Evolutionary conservation across 2,113 vertebrate species (phyloP).

Genomic region (Centropus unirufus): DNA sequence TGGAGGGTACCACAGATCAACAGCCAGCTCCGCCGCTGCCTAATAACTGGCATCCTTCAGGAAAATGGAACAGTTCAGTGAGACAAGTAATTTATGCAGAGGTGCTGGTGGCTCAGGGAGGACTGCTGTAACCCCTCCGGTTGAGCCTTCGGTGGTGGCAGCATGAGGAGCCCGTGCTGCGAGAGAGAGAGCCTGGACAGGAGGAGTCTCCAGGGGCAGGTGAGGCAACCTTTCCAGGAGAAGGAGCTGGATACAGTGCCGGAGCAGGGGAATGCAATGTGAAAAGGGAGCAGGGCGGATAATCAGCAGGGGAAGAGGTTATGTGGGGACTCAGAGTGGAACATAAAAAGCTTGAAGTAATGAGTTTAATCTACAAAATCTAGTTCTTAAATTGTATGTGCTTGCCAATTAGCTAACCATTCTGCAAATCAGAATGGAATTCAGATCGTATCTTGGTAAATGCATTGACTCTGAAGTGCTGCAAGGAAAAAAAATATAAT

Average conservation of each 20-base stretch:
- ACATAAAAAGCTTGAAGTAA: conserved; percentile 53
- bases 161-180: conserved; percentile 8
- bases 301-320: conserved; percentile 35
- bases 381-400: conserved; percentile 58
- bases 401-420: conserved; percentile 65
- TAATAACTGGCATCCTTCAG: background rate
- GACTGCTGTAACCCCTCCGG: background rate
- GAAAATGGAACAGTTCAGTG: background rate
- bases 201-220: background rate
- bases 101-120: background rate
- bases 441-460: conserved; percentile 55
- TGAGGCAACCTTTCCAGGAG: background rate
- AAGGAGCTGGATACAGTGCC: background rate
- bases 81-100: background rate
- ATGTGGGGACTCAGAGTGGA: background rate
- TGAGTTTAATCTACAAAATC: conserved; percentile 56
- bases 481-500: conserved; percentile 6
- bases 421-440: conserved; percentile 63
- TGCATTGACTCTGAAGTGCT: conserved; percentile 58
- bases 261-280: background rate
- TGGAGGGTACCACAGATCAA: conserved; percentile 20
- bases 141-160: background rate
- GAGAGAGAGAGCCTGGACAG: background rate
- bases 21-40: background rate
- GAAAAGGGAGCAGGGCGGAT: background rate